These are phyloP conservation scores for Isichthys henryi DNA, from an alignment of 2,113 vertebrate genomes.

Conservation along the genomic window DNA sequence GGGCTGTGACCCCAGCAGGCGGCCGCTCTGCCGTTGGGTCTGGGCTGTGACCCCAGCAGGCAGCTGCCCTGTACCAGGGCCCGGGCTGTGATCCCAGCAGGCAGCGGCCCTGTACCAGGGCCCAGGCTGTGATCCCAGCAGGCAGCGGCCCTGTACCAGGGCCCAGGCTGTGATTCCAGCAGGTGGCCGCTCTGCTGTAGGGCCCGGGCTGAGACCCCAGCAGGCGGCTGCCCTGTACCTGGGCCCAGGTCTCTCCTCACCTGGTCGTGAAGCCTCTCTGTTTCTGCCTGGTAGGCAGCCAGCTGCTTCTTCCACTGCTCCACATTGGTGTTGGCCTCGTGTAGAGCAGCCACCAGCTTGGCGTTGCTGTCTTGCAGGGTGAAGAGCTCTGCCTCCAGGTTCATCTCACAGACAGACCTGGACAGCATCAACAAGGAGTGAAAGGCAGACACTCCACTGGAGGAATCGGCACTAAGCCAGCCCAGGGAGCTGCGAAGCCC, in stretches of 20 bases:
- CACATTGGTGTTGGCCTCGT: constrained; percentile 84
- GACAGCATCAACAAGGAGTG: constrained; percentile 3
- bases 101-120: too few relatives aligned
- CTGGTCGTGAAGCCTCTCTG: constrained; percentile 75
- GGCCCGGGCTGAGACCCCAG: neutral
- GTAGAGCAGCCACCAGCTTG: constrained; percentile 80
- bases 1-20: too few relatives aligned
- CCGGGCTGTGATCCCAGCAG: too few relatives aligned
- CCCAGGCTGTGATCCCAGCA: too few relatives aligned
- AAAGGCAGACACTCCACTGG: neutral
- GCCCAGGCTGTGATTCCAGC: too few relatives aligned
- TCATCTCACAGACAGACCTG: constrained; percentile 90
- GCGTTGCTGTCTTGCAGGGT: constrained; percentile 92
- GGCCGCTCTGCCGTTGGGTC: too few relatives aligned
- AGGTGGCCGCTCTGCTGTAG: too few relatives aligned
- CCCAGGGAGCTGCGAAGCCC: neutral
- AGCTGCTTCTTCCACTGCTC: constrained; percentile 96
- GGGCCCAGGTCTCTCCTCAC: constrained; percentile 47
- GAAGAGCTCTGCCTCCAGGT: constrained; percentile 90
- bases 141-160: too few relatives aligned
- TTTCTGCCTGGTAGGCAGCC: constrained; percentile 80
- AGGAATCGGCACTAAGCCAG: neutral
- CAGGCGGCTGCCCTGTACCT: neutral
- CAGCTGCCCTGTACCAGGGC: too few relatives aligned
- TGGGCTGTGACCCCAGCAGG: neutral